Conservation (phyloP, 2,113 vertebrate species). For the Azemiops feae region DNA sequence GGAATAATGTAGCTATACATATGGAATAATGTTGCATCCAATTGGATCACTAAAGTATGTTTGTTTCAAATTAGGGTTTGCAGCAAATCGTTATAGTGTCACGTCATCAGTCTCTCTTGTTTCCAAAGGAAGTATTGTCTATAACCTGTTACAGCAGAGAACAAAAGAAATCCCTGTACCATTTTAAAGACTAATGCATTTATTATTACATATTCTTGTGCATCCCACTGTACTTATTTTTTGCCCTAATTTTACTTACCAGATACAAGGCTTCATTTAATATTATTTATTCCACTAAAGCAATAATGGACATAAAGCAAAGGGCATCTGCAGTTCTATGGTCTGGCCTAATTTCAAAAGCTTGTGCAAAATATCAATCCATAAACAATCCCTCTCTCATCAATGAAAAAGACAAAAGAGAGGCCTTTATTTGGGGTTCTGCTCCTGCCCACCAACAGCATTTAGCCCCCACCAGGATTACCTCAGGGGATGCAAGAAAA, state of each 20-base stretch:
- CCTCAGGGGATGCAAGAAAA: neutral
- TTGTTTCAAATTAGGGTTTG: rapidly evolving
- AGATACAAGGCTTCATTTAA: neutral
- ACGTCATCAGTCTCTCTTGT: neutral
- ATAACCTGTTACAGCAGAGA: neutral
- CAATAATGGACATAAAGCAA: neutral
- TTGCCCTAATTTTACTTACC: neutral
- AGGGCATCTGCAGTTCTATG: neutral
- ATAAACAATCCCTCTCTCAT: neutral
- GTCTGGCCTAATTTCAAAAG: neutral
- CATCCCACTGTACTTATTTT: too few species aligned
- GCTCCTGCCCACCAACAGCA: neutral
- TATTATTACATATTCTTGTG: neutral
- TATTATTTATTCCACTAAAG: neutral
- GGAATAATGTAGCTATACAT: too few species aligned
- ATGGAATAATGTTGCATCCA: neutral
- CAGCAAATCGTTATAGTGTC: rapidly evolving
- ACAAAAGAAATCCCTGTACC: neutral
- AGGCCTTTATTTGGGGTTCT: neutral
- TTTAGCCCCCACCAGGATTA: neutral
- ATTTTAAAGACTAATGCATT: neutral
- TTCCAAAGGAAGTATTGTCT: neutral
- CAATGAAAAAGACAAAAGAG: neutral
- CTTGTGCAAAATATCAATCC: neutral
- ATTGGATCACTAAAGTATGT: rapidly evolving